Evolutionary conservation across 2,888 invertebrate genomes (phyloP).

Genomic region (Drosophila lutescens): DNA sequence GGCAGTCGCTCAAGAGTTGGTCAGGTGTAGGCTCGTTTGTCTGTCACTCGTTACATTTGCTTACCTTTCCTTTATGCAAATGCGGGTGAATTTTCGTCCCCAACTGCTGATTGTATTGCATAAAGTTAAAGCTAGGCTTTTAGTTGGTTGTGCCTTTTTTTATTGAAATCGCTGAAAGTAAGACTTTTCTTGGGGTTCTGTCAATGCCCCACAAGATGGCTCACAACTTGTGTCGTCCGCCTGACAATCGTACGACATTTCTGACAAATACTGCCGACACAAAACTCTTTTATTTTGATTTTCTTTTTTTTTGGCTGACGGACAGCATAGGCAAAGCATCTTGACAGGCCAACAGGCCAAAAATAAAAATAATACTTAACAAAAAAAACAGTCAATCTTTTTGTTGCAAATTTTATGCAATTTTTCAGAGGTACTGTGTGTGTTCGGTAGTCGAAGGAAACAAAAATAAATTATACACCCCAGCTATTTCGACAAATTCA

Average conservation of each 20-base stretch:
- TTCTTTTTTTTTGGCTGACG: slow-evolving; percentile 48
- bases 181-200: slow-evolving; percentile 31
- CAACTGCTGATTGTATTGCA: slow-evolving; percentile 13
- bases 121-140: slow-evolving; percentile 22
- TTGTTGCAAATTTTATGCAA: slow-evolving; percentile 67
- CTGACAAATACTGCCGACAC: slow-evolving; percentile 71
- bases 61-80: slow-evolving; percentile 74
- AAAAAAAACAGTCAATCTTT: slow-evolving; percentile 47
- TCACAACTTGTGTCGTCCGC: slow-evolving; percentile 39
- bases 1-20: slow-evolving; percentile 50
- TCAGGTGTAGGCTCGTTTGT: slow-evolving; percentile 76
- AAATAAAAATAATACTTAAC: slow-evolving; percentile 23
- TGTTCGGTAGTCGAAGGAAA: slow-evolving; percentile 39
- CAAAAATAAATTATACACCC: slow-evolving; percentile 70
- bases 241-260: slow-evolving; percentile 74
- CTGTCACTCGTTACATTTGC: slow-evolving; percentile 64
- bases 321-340: slow-evolving; percentile 62
- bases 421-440: slow-evolving; percentile 56
- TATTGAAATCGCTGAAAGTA: no score
- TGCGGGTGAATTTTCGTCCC: slow-evolving; percentile 38
- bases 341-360: slow-evolving; percentile 57
- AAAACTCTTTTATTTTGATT: slow-evolving; percentile 45
- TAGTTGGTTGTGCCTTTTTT: slow-evolving; percentile 8
- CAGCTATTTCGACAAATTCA: slow-evolving; percentile 72
- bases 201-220: slow-evolving; percentile 50